These are phyloP conservation scores for Drosophila ambigua DNA, from an alignment of 1,140 invertebrate species.

Conservation along the genomic window DNA sequence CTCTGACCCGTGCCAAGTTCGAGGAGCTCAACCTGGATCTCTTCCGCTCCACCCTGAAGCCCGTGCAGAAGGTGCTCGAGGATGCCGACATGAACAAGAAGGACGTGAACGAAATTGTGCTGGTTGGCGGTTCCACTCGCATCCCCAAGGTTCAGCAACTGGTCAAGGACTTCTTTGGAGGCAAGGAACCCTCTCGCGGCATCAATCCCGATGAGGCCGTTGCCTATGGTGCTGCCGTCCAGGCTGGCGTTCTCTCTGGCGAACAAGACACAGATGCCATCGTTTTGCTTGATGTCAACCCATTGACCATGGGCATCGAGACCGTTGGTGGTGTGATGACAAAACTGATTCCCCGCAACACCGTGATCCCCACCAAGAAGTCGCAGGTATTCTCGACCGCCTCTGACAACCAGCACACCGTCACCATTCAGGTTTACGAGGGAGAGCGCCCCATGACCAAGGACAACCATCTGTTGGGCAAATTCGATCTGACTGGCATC, in stretches of 20 bases:
- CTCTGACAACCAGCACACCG: conserved; percentile 99
- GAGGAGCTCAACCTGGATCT: conserved; percentile 99
- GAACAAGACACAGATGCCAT: conserved; percentile 98
- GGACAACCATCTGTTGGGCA: conserved; percentile 98
- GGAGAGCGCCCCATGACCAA: conserved; percentile 99
- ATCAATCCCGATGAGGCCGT: conserved; percentile 99
- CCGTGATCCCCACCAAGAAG: conserved; percentile 99
- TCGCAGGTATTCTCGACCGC: conserved; percentile 99
- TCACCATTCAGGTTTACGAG: conserved; percentile 99
- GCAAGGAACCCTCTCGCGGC: conserved; percentile 98
- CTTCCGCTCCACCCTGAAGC: conserved; percentile 99
- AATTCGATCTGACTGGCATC: conserved; percentile 99
- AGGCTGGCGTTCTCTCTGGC: conserved; percentile 95
- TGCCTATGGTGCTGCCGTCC: conserved; percentile 99
- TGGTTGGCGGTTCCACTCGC: conserved; percentile 99
- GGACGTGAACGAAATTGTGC: conserved; percentile 99
- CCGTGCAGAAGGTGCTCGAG: conserved; percentile 98
- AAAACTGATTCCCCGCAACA: conserved; percentile 98
- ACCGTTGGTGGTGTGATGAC: conserved; percentile 99
- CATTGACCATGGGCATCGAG: conserved; percentile 99
- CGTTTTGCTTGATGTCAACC: conserved; percentile 98
- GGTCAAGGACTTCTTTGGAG: conserved; percentile 99
- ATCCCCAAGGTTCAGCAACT: conserved; percentile 99
- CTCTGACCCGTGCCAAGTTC: conserved; percentile 99
- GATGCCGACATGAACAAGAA: conserved; percentile 99